Percentiles rank a stretch among this genome's conserved stretches.
These are phyloP conservation scores for Orycteropus afer DNA, from an alignment of 2,113 vertebrate genomes.

Conservation along the genomic window DNA sequence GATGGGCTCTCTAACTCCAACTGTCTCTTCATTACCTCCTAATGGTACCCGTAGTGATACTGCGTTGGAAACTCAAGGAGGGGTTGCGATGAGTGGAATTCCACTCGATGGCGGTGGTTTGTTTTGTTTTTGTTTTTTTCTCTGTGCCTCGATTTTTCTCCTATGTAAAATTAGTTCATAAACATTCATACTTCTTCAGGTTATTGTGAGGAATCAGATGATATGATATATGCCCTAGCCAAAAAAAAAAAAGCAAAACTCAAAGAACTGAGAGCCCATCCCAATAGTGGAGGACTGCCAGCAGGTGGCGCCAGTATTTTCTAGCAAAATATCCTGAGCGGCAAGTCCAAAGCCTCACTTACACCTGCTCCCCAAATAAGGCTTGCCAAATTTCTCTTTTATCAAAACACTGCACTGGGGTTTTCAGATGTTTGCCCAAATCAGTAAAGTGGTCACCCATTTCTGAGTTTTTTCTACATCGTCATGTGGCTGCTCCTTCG, in stretches of 20 bases:
- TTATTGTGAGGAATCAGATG: background rate
- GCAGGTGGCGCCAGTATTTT: slow-evolving; percentile 34
- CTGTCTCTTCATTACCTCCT: too few species aligned
- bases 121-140: too few species aligned
- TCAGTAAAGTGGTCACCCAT: background rate
- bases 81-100: too few species aligned
- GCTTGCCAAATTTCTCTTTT: background rate
- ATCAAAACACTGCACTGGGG: background rate
- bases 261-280: too few species aligned
- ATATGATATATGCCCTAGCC: background rate
- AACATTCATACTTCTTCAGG: background rate
- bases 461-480: background rate
- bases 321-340: background rate
- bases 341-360: background rate
- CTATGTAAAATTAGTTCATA: background rate
- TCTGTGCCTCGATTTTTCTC: background rate
- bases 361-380: background rate
- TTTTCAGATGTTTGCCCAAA: background rate
- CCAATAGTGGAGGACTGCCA: background rate
- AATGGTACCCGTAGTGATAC: too few species aligned
- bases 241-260: background rate
- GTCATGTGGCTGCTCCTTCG: background rate
- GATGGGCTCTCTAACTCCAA: too few species aligned
- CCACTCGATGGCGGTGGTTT: too few species aligned
- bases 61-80: too few species aligned